A percentile compares a stretch with the other conserved stretches of the same genome.
Evolutionary conservation across 2,113 vertebrate genomes (phyloP).

Genomic region (Triplophysa tibetana): DNA sequence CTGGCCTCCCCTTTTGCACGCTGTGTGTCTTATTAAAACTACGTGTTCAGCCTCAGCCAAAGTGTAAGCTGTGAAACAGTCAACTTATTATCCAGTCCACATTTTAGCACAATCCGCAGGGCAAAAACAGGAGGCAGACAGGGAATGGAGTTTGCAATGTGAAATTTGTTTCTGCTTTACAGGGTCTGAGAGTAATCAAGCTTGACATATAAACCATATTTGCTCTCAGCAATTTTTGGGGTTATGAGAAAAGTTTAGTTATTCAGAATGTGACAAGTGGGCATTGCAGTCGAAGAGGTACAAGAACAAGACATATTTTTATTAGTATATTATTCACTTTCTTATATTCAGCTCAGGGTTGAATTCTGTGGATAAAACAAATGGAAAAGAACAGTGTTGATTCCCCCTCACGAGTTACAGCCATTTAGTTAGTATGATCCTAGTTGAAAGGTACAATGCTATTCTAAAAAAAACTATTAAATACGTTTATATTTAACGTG

Average conservation of each 20-base stretch:
- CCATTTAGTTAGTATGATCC: too few relatives aligned
- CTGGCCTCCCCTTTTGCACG: neutral
- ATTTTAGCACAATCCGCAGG: slow-evolving; percentile 63
- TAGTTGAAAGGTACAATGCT: too few relatives aligned
- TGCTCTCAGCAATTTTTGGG: neutral
- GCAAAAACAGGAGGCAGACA: slow-evolving; percentile 78
- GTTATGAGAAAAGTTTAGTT: neutral
- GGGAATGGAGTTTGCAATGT: slow-evolving; percentile 77
- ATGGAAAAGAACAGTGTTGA: neutral
- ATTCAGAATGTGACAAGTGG: neutral
- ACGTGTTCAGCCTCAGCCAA: neutral
- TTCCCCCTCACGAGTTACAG: neutral
- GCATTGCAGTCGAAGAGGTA: neutral
- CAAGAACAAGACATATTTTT: neutral
- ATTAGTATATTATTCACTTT: neutral
- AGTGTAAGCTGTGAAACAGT: neutral
- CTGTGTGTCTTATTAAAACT: neutral
- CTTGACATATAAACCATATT: slow-evolving; percentile 35
- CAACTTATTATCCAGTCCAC: slow-evolving; percentile 55
- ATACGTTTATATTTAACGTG: neutral
- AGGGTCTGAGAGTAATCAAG: slow-evolving; percentile 68
- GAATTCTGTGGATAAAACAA: neutral
- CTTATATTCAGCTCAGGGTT: neutral
- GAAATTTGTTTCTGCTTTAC: slow-evolving; percentile 84
- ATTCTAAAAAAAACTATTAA: neutral